Conservation (phyloP, 2,888 invertebrate genomes). For the Lasioglossum villosulum region DNA sequence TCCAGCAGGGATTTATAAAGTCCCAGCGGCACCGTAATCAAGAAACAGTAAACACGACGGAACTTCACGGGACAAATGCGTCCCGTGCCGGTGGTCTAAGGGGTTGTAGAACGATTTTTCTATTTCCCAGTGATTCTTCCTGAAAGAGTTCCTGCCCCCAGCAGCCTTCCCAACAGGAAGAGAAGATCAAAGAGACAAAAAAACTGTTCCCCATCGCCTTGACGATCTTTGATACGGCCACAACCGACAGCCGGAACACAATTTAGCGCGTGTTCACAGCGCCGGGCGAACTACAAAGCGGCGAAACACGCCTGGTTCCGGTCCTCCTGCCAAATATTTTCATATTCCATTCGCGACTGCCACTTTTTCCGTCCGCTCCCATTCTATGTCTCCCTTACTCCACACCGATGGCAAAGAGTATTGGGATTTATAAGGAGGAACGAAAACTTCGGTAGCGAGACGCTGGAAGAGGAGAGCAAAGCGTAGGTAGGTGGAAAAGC, state of each 20-base stretch:
- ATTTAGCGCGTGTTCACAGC: slow-evolving; percentile 30
- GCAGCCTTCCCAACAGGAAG: neutral
- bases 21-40: slow-evolving; percentile 4
- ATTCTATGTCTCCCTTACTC: slow-evolving; percentile 27
- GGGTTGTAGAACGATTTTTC: slow-evolving; percentile 7
- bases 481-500: slow-evolving; percentile 70
- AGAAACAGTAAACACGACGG: slow-evolving; percentile 10
- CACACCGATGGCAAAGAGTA: slow-evolving; percentile 75
- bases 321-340: slow-evolving; percentile 69
- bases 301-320: slow-evolving; percentile 51
- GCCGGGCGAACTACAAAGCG: slow-evolving; percentile 16
- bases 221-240: slow-evolving; percentile 8
- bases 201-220: slow-evolving; percentile 20
- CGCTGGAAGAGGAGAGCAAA: neutral
- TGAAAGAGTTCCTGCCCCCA: neutral
- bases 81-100: slow-evolving; percentile 1
- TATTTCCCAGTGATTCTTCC: slow-evolving; percentile 2
- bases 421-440: slow-evolving; percentile 78
- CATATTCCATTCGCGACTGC: slow-evolving; percentile 74
- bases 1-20: neutral
- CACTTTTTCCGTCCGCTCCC: slow-evolving; percentile 48
- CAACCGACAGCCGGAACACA: slow-evolving; percentile 31
- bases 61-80: slow-evolving; percentile 5
- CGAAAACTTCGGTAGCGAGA: slow-evolving; percentile 67
- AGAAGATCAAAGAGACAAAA: slow-evolving; percentile 22